Conservation (phyloP, 2,797 vertebrate genomes). For the Anguilla anguilla region DNA sequence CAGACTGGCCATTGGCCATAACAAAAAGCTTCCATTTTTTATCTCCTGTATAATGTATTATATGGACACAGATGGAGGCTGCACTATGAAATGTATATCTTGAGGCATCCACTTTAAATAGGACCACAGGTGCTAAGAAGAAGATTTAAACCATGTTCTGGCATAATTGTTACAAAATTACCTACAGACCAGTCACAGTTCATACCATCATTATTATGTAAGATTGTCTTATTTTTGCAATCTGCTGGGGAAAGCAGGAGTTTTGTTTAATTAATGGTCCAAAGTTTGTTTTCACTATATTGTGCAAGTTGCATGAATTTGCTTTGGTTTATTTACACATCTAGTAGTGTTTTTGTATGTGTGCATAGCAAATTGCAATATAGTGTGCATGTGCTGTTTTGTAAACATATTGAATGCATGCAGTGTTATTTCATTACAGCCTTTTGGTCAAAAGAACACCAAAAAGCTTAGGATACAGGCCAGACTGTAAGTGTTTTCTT, state of each 20-base stretch:
- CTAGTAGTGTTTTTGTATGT: constrained; percentile 29
- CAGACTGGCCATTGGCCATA: neutral
- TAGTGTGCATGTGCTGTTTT: neutral
- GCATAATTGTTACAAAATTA: neutral
- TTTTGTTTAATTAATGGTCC: neutral
- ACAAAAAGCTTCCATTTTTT: neutral
- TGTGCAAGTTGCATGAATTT: constrained; percentile 28
- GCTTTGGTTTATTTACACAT: constrained; percentile 26
- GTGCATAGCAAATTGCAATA: neutral
- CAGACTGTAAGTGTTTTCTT: constrained; percentile 75
- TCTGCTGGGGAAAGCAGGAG: neutral
- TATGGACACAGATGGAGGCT: neutral
- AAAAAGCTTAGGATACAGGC: constrained; percentile 77
- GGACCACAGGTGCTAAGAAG: neutral
- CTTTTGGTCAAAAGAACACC: constrained; percentile 81
- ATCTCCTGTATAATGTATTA: neutral
- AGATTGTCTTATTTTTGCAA: neutral
- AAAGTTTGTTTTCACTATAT: constrained; percentile 48
- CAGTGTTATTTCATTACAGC: constrained; percentile 57
- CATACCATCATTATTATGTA: neutral
- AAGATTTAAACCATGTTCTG: neutral
- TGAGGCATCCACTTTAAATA: neutral
- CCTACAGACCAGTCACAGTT: neutral
- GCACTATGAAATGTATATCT: neutral
- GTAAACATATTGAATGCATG: neutral